Percentiles rank a stretch among this genome's conserved stretches.
phyloP scores from a whole-genome alignment of 2,888 invertebrate species.

The Amaurobius ferox region DNA sequence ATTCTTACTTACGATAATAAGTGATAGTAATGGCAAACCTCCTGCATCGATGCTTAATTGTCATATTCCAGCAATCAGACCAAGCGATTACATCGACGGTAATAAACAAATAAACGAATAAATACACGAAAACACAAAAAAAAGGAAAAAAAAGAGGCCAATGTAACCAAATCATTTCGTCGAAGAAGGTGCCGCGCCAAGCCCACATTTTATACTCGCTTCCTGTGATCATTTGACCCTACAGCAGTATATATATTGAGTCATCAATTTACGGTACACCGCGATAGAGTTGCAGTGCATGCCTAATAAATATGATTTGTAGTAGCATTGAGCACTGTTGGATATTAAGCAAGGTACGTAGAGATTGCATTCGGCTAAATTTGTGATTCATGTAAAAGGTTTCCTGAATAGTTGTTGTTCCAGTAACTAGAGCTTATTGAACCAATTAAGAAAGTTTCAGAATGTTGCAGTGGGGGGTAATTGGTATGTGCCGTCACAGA shows the following conservation, averaged over 20 bases:
- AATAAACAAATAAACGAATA: neutral
- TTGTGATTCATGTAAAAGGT: neutral
- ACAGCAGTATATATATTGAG: conserved; percentile 23
- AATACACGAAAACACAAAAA: conserved; percentile 8
- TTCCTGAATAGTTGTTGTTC: neutral
- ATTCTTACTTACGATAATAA: no score
- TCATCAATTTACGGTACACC: conserved; percentile 19
- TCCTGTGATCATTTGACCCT: conserved; percentile 55
- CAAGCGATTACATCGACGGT: neutral
- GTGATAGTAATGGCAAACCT: neutral
- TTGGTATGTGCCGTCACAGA: no score
- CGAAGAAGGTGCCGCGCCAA: conserved; percentile 3
- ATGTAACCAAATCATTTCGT: conserved; percentile 3
- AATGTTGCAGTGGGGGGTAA: no score
- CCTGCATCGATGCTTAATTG: conserved; percentile 23
- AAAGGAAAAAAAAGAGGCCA: no score
- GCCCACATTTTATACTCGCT: conserved; percentile 31
- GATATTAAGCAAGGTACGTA: neutral
- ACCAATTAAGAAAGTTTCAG: no score
- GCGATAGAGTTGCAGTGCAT: neutral
- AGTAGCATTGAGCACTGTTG: neutral
- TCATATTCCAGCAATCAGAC: neutral
- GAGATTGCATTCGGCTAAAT: neutral
- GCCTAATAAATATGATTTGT: conserved; percentile 13
- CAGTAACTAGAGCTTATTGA: neutral